Conservation (phyloP, 1,140 invertebrate species). For the Solen grandis region DNA sequence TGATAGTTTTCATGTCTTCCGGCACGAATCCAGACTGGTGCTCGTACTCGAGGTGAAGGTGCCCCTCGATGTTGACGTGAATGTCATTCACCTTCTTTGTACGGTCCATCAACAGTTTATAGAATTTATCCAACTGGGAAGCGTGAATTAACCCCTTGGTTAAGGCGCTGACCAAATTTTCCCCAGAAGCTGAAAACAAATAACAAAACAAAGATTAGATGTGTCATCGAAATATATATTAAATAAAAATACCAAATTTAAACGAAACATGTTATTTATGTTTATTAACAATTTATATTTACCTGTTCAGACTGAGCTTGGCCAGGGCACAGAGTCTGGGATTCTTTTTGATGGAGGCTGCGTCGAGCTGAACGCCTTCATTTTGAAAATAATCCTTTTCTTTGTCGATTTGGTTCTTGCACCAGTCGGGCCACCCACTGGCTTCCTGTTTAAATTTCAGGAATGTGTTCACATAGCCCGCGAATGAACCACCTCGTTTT, state of each 20-base stretch:
- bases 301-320: constrained; percentile 64
- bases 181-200: constrained; percentile 51
- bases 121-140: constrained; percentile 53
- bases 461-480: constrained; percentile 4
- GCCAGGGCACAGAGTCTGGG: constrained; percentile 66
- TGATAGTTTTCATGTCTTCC: constrained; percentile 66
- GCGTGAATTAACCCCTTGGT: constrained; percentile 64
- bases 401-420: neutral
- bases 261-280: constrained; percentile 21
- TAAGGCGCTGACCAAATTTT: too few species aligned
- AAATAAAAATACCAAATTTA: constrained; percentile 1
- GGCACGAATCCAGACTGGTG: too few species aligned
- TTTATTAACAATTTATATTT: constrained; percentile 31
- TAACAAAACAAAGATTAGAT: constrained; percentile 56
- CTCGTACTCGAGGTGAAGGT: neutral
- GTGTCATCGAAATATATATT: constrained; percentile 42
- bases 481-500: neutral
- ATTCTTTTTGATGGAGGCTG: constrained; percentile 70
- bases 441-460: constrained; percentile 16
- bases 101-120: constrained; percentile 43
- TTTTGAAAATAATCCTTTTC: constrained; percentile 63
- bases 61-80: constrained; percentile 17
- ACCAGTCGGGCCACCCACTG: neutral
- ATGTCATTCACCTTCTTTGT: constrained; percentile 24
- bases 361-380: constrained; percentile 71